Base-by-base conservation (phyloP, 2,888 invertebrate genomes). In the Zonitis immaculata region DNA sequence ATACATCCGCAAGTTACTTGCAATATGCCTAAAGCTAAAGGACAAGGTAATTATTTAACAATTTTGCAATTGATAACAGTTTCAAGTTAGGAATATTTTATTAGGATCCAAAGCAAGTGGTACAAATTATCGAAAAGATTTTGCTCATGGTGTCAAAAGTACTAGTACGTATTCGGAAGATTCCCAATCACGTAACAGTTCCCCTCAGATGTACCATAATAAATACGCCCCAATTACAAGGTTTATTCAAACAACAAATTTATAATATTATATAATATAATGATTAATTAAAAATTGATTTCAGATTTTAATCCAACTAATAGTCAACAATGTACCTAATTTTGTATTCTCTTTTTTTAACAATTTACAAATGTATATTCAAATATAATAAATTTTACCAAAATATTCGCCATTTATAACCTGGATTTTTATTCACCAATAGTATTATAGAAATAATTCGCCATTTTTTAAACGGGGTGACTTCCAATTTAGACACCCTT, bases 81-180 rank as follows among this genome's bases (percentile, higher is more conserved):
- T n/a, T n/a, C n/a, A 32, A 28, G 45, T 20, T 27, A 48, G 9
- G 28, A 25, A 39, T 22, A 7, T 55, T 35, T 55, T 59, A 11
- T n/a, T 44, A 66, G 64, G 56, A 49, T 64, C 65, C 47, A 65
- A 74, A 1, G 71, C 73, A 39, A 73, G 72, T 56, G 77, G 78
- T 44, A 85, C 85, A 73, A 88, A 88, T 79, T 87, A 88, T 76
- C 79, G 88, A 65, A 80, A 82, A 73, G 85, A 87, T 77, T 87
- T 88, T 78, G 87, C 87, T 25, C 82, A 86, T 63, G 86, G 87
- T n/a, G 76, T 79, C 9, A 74, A 75, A 58, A 72, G 72, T 47
- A 72, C 73, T 42, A 80, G 79, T 66, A 80, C 80, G 46, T 78
- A 79, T 67, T 80, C 80, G 42, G 81, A 81, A 65, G 73, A 80